Evolutionary conservation across 2,888 invertebrate genomes (phyloP).

Genomic region (Eumacrocentrus americanus): DNA sequence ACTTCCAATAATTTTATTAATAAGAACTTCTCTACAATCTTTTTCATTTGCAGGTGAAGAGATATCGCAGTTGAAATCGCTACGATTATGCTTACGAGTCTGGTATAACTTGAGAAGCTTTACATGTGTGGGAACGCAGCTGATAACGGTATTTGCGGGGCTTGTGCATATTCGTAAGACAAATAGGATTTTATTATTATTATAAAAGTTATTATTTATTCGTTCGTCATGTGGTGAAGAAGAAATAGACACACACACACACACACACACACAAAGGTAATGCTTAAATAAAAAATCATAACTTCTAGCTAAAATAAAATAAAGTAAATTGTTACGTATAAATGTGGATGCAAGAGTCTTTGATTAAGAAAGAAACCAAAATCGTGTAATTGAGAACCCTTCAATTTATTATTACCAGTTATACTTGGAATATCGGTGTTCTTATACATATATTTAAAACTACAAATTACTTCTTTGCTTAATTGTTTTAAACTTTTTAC

Average conservation of each 20-base stretch:
- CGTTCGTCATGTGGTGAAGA: neutral
- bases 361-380: neutral
- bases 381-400: neutral
- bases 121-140: constrained; percentile 14
- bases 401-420: neutral
- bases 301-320: neutral
- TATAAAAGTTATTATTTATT: neutral
- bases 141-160: constrained; percentile 20
- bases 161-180: constrained; percentile 24
- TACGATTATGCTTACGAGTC: no score
- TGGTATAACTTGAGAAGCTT: constrained; percentile 17
- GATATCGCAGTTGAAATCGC: no score
- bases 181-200: constrained; percentile 25
- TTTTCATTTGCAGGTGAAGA: no score
- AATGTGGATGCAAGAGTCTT: neutral
- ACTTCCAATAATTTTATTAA: no score
- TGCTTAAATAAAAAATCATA: neutral
- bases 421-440: constrained; percentile 33
- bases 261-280: no score
- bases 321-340: neutral
- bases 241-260: neutral
- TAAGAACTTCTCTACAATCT: no score
- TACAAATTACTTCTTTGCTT: constrained; percentile 35
- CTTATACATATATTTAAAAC: constrained; percentile 30
- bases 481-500: constrained; percentile 41